phyloP scores from a whole-genome alignment of 2,113 vertebrate species.

The Phoxinus phoxinus region DNA sequence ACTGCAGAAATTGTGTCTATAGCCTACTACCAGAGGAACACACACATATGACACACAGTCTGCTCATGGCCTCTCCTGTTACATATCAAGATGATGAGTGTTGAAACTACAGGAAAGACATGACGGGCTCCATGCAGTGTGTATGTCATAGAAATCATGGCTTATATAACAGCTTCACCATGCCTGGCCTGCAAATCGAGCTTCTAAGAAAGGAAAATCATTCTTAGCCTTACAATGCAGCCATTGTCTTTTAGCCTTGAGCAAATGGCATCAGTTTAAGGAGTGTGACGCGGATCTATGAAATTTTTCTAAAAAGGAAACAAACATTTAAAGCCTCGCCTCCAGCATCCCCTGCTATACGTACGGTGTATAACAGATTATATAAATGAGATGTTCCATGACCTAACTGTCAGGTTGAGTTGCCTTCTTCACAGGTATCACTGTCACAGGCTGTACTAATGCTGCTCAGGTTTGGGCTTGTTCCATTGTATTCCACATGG shows the following conservation, averaged over 20 bases:
- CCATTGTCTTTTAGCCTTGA: conserved; percentile 45
- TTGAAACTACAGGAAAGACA: conserved; percentile 36
- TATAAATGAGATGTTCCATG: conserved; percentile 32
- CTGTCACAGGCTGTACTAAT: conserved; percentile 18
- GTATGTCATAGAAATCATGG: not conserved
- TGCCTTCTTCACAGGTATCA: conserved; percentile 39
- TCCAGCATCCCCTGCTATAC: not conserved
- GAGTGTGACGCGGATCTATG: conserved; percentile 1
- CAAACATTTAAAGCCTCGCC: conserved; percentile 33
- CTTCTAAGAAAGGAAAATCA: conserved; percentile 20
- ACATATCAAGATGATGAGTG: conserved; percentile 44
- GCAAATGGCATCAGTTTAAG: conserved; percentile 24
- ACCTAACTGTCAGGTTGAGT: conserved; percentile 38
- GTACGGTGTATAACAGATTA: not conserved
- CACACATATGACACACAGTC: not conserved
- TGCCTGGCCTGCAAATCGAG: conserved; percentile 26
- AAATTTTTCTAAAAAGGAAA: conserved; percentile 31
- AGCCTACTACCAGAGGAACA: conserved; percentile 3
- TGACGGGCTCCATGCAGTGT: not conserved
- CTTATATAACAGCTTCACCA: conserved; percentile 43
- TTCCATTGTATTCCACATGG: conserved; percentile 17
- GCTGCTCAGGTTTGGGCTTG: conserved; percentile 25
- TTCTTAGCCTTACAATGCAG: conserved; percentile 46
- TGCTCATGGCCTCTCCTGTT: conserved; percentile 42
- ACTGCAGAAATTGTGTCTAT: not conserved